Evolutionary conservation across 2,797 vertebrate genomes (phyloP).

Genomic region (Emys orbicularis): DNA sequence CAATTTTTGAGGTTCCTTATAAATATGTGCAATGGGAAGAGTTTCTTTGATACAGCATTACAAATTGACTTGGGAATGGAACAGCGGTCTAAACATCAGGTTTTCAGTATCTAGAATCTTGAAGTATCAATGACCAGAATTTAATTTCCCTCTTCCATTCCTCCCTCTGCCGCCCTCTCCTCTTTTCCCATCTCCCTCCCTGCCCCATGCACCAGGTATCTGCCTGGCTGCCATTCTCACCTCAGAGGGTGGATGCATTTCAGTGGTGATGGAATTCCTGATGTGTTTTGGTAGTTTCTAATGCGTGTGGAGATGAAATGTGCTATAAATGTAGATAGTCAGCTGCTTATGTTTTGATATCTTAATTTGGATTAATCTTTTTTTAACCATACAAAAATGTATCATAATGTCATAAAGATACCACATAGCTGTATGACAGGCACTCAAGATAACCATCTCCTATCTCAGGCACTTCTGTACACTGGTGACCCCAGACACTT

Average conservation of each 20-base stretch:
- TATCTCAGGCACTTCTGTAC: background rate
- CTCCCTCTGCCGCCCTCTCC: background rate
- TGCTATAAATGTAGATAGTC: background rate
- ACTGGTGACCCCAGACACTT: background rate
- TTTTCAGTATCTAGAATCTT: constrained; percentile 30
- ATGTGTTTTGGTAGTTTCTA: background rate
- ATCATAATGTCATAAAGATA: background rate
- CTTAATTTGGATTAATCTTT: background rate
- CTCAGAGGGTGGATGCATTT: background rate
- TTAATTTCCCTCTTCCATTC: constrained; percentile 11
- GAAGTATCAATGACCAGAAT: constrained; percentile 30
- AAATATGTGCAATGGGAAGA: background rate
- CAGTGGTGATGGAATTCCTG: background rate
- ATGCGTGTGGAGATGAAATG: background rate
- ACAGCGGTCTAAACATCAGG: background rate
- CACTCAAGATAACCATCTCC: background rate
- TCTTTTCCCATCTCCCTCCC: background rate
- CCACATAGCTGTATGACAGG: background rate
- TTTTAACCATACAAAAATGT: background rate
- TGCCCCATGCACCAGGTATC: background rate
- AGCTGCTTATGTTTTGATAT: background rate
- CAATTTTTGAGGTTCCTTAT: constrained; percentile 35
- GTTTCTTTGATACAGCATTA: background rate
- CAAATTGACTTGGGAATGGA: constrained; percentile 2
- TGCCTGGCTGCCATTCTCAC: background rate